phyloP scores from a whole-genome alignment of 2,888 invertebrate genomes.

The Margaritifera margaritifera region DNA sequence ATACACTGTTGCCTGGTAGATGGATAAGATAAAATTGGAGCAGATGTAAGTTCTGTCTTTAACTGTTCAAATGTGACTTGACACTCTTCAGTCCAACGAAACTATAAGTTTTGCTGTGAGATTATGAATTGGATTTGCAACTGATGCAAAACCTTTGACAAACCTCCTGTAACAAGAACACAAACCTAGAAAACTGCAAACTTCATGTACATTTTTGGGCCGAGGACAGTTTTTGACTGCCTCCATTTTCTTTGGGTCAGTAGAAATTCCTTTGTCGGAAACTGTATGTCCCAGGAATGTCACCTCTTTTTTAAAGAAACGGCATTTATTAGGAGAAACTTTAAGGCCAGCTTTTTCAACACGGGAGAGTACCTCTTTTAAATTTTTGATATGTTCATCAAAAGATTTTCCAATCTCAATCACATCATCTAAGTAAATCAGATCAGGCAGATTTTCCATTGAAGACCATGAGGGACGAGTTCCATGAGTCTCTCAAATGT shows the following conservation, averaged over 20 bases:
- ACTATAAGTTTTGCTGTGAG: conserved; percentile 18
- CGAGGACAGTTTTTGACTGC: conserved; percentile 25
- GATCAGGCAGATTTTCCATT: conserved; percentile 18
- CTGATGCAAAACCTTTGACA: conserved; percentile 26
- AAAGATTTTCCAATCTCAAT: too few relatives aligned
- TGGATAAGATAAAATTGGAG: conserved; percentile 2
- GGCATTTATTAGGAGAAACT: conserved; percentile 18
- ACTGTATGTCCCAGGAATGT: conserved; percentile 44
- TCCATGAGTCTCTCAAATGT: conserved; percentile 19
- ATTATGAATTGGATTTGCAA: conserved; percentile 33
- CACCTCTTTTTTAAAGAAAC: conserved; percentile 23
- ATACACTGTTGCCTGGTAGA: background rate
- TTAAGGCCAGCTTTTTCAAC: too few relatives aligned
- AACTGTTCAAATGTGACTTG: conserved; percentile 5
- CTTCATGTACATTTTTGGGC: conserved; percentile 21
- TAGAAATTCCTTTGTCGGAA: conserved; percentile 18
- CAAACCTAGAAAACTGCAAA: conserved; percentile 32
- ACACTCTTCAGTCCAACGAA: conserved; percentile 25
- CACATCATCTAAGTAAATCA: conserved; percentile 18
- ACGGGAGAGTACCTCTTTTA: too few relatives aligned
- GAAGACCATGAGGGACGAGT: conserved; percentile 12
- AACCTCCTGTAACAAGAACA: conserved; percentile 42
- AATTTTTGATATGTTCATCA: too few relatives aligned
- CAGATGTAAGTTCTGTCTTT: background rate
- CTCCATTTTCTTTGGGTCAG: conserved; percentile 29